Evolutionary conservation across 2,113 vertebrate genomes (phyloP).

Genomic region (Calidris pugnax): DNA sequence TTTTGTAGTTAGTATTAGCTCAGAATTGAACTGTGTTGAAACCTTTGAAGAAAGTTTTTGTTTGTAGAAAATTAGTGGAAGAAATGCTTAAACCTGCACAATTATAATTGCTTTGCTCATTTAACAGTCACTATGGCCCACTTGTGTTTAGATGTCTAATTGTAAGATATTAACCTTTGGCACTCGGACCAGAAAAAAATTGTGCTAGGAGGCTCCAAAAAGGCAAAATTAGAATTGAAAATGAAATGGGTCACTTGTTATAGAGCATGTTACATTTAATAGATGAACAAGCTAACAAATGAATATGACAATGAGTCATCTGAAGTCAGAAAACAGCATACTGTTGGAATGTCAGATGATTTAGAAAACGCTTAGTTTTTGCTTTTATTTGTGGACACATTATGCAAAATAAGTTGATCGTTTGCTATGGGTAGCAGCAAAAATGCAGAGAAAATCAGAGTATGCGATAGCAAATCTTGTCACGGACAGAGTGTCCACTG

Average conservation of each 20-base stretch:
- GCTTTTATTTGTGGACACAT: slow-evolving; percentile 23
- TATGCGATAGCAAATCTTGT: not conserved
- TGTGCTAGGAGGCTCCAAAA: not conserved
- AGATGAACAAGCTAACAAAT: slow-evolving; percentile 39
- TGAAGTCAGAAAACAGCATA: slow-evolving; percentile 12
- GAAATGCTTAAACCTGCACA: not conserved
- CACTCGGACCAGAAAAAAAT: not conserved
- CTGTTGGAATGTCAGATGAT: slow-evolving; percentile 40
- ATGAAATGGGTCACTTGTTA: slow-evolving; percentile 35
- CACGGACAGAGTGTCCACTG: not conserved
- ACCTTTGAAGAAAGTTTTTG: not conserved
- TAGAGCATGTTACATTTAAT: not conserved
- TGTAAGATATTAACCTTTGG: slow-evolving; percentile 17
- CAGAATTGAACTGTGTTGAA: not conserved
- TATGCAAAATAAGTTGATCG: not conserved
- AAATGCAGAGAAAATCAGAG: not conserved
- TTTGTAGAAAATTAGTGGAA: not conserved
- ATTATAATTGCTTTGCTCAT: not conserved
- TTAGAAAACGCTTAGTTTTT: slow-evolving; percentile 16
- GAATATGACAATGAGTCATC: slow-evolving; percentile 61
- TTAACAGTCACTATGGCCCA: not conserved
- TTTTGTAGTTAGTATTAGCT: not conserved
- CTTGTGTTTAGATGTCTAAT: not conserved
- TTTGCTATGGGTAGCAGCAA: not conserved
- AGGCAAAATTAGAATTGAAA: not conserved